Evolutionary conservation across 2,797 vertebrate genomes (phyloP).

Genomic region (Peromyscus nudipes): DNA sequence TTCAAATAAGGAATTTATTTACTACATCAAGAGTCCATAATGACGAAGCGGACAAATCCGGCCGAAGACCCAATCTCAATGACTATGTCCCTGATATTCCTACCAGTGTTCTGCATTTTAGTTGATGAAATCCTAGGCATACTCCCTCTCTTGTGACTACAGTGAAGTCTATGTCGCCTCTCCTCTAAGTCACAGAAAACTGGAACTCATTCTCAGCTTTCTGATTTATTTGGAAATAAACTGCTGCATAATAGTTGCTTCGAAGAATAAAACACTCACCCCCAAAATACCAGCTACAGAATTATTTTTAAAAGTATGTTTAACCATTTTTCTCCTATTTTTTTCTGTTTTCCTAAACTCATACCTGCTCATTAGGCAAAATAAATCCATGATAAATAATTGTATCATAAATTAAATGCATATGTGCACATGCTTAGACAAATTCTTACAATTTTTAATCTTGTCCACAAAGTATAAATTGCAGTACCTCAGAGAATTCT

Average conservation of each 20-base stretch:
- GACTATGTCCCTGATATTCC: conserved; percentile 23
- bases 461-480: conserved; percentile 59
- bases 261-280: conserved; percentile 3
- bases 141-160: conserved; percentile 33
- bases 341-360: neutral
- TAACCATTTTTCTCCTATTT: neutral
- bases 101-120: conserved; percentile 13
- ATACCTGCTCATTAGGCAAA: conserved; percentile 15
- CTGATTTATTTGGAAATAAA: conserved; percentile 55
- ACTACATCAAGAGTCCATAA: neutral
- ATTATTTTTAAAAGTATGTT: conserved; percentile 12
- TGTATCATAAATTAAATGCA: conserved; percentile 51
- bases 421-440: neutral
- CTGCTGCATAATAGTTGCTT: neutral
- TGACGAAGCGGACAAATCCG: neutral
- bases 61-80: neutral
- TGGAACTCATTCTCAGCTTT: neutral
- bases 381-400: conserved; percentile 47
- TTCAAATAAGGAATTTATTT: conserved; percentile 3
- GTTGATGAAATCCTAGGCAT: conserved; percentile 34
- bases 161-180: neutral
- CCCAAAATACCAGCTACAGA: conserved; percentile 3
- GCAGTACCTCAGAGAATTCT: conserved; percentile 61
- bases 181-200: conserved; percentile 10
- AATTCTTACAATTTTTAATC: conserved; percentile 48